phyloP scores from a whole-genome alignment of 2,113 vertebrate genomes.

The Zingel zingel region DNA sequence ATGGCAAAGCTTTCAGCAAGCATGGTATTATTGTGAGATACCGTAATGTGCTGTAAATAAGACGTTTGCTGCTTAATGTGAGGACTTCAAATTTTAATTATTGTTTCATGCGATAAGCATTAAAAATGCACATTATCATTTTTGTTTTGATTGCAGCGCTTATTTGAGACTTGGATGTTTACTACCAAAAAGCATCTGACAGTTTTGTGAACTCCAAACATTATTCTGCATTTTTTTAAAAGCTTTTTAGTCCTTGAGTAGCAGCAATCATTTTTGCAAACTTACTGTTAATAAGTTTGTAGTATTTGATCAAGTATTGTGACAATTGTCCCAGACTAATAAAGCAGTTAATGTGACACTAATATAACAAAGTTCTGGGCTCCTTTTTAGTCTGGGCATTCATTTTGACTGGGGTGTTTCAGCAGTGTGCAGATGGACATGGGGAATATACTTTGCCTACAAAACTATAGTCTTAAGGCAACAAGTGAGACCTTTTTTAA shows the following conservation, averaged over 20 bases:
- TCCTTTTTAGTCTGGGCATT: too few relatives aligned
- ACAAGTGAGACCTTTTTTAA: too few relatives aligned
- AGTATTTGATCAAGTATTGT: too few relatives aligned
- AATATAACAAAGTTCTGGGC: too few relatives aligned
- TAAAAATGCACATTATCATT: too few relatives aligned
- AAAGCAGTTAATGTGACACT: too few relatives aligned
- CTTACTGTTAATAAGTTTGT: not conserved
- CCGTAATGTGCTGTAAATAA: not conserved
- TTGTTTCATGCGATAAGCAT: not conserved
- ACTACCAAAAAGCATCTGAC: not conserved
- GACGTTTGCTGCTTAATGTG: not conserved
- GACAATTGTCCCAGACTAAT: too few relatives aligned
- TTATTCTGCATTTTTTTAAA: not conserved
- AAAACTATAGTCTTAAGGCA: not conserved
- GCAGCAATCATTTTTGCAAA: not conserved
- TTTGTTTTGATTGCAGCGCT: not conserved
- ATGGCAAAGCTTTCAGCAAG: constrained; percentile 19
- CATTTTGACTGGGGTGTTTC: not conserved
- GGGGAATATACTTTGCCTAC: not conserved
- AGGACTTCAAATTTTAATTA: not conserved
- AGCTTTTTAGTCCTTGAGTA: not conserved
- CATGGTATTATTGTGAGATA: not conserved
- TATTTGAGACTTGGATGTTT: not conserved
- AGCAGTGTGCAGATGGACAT: not conserved
- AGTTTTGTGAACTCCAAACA: not conserved